Evolutionary conservation across 2,797 vertebrate genomes (phyloP), one percentile per base, ranked within the genome.

Genomic region (Ceyx erithaca): DNA sequence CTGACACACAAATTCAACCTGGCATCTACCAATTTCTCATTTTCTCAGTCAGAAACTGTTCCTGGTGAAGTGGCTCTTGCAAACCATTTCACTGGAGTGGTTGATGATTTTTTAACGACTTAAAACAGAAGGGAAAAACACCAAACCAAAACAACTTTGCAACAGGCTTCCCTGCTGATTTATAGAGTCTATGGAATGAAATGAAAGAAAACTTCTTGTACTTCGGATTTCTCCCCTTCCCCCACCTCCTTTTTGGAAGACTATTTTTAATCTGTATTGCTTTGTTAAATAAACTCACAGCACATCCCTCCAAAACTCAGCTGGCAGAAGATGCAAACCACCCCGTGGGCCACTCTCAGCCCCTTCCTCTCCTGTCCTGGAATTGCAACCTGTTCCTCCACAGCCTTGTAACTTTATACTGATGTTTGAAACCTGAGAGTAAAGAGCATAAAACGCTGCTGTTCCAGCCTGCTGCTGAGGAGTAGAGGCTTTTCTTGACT

Each of bases 21-120:
- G 48, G 81, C 81, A 89, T 72, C 88, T 41, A 69, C 88, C 58
- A 62, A 49, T 51, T 87, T 92, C 75, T 90, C 83, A 80, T 75
- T 89, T 83, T 90, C 81, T 78, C 45, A 31, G 67, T 22, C 40
- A 76, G 81, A 89, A 62, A 87, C 48, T 22, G n/a, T 37, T 84
- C 30, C 69, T 82, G 41, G n/a, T 1, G 4, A 88, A 91, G 75
- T 43, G 5, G 3, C 30, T 90, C 37, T 80, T 57, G 48, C 80
- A 80, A 90, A 87, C 62, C 48, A 33, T 78, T 72, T 83, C 76
- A 82, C 33, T n/a, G 63, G 21, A 68, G 85, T 10, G 46, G 54
- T 45, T 87, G 92, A 89, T 62, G 75, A 62, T 33, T 77, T 82
- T 87, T 91, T 88, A 89, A 92, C 0, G 0, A 68, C 0, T 0